Conservation (phyloP, 2,113 vertebrate species). For the Cheilinus undulatus region DNA sequence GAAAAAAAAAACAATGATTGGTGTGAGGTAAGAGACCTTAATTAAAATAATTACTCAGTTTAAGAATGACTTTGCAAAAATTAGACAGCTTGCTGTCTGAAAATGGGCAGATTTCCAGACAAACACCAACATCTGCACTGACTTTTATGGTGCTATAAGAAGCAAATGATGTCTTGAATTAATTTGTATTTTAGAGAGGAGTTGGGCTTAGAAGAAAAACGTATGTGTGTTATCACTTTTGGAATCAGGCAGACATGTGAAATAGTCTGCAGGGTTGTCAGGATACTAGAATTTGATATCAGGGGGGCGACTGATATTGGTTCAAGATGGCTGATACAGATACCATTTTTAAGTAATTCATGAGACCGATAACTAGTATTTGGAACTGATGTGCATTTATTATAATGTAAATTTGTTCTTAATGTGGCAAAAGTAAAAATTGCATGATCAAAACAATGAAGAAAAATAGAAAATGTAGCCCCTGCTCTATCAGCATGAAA, state of each 20-base stretch:
- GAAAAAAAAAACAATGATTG: constrained; percentile 57
- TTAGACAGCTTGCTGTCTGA: background rate
- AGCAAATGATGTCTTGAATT: constrained; percentile 6
- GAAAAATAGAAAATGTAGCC: no score
- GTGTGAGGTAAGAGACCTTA: constrained; percentile 58
- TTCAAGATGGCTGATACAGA: no score
- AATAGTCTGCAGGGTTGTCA: background rate
- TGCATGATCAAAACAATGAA: no score
- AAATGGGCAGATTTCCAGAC: background rate
- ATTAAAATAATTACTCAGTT: constrained; percentile 19
- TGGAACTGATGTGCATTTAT: no score
- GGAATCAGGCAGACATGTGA: background rate
- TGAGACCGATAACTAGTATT: no score
- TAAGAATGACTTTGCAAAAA: background rate
- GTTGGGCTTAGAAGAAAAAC: no score
- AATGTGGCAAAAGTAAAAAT: no score
- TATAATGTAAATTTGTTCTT: no score
- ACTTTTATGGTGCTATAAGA: constrained; percentile 13
- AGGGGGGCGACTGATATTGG: no score
- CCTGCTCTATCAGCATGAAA: no score
- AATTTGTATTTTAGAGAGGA: background rate
- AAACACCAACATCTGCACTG: constrained; percentile 2
- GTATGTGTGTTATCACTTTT: background rate
- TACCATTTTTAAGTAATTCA: no score
- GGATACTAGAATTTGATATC: no score